A percentile compares a stretch with the other conserved stretches of the same genome.
Evolutionary conservation across 1,140 invertebrate species (phyloP).

Genomic region (Magallana angulata): DNA sequence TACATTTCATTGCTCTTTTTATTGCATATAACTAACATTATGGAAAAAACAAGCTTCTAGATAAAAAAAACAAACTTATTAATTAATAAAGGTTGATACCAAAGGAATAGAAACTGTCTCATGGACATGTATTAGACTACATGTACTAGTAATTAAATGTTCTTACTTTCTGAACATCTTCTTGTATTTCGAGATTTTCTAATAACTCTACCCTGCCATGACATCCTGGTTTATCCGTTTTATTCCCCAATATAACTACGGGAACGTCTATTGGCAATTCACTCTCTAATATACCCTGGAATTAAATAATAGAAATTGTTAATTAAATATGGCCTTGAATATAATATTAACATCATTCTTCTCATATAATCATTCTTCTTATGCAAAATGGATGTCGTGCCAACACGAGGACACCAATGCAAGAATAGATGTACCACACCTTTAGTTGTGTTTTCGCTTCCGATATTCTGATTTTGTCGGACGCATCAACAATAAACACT

Average conservation of each 20-base stretch:
- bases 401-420: no score
- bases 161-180: constrained; percentile 17
- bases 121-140: no score
- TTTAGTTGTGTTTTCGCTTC: constrained; percentile 88
- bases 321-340: no score
- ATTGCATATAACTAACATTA: no score
- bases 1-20: no score
- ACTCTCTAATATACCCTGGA: constrained; percentile 58
- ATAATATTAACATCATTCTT: no score
- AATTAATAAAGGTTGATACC: no score
- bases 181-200: constrained; percentile 41
- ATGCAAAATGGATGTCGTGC: no score
- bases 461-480: constrained; percentile 89
- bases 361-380: no score
- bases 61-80: no score
- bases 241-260: constrained; percentile 61
- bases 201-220: constrained; percentile 55
- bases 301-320: constrained; percentile 20
- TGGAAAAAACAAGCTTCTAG: no score
- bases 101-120: no score
- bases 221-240: constrained; percentile 56
- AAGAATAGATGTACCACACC: constrained; percentile 65
- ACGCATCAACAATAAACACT: constrained; percentile 98
- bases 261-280: constrained; percentile 52
- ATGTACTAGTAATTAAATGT: not conserved